Percentiles rank a stretch among this genome's conserved stretches.
phyloP scores from a whole-genome alignment of 2,797 vertebrate genomes.

The Florisuga fusca region DNA sequence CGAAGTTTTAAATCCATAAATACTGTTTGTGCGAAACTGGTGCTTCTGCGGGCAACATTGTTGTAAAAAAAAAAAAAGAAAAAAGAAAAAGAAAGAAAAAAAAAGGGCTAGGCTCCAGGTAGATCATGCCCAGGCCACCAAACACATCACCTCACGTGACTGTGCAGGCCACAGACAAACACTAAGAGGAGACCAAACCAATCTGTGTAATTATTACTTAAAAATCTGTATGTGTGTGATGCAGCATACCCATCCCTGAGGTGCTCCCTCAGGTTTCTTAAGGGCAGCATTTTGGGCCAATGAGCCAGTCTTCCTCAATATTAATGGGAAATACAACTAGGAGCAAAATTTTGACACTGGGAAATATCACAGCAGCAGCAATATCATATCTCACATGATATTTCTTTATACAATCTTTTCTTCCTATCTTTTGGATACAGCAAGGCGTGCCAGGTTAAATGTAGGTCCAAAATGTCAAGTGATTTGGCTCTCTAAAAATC shows the following conservation, averaged over 20 bases:
- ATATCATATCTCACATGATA: background rate
- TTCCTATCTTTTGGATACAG: background rate
- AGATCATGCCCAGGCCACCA: background rate
- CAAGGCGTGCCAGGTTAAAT: background rate
- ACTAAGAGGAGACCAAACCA: background rate
- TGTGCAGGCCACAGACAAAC: background rate
- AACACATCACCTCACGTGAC: background rate
- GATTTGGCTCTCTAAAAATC: background rate
- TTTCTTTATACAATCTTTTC: background rate
- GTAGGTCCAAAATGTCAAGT: background rate
- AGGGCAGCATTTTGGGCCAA: background rate
- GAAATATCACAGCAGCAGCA: background rate
- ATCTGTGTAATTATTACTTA: background rate
- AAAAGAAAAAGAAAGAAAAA: background rate
- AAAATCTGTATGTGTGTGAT: rapidly evolving
- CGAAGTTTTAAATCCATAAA: background rate
- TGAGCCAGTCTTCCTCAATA: background rate
- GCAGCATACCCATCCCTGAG: background rate
- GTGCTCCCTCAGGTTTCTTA: background rate
- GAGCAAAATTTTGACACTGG: background rate
- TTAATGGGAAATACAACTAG: background rate
- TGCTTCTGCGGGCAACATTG: background rate
- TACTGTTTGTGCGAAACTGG: background rate
- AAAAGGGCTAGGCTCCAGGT: background rate
- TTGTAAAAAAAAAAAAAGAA: background rate